Percentiles rank a stretch among this genome's conserved stretches.
These are phyloP conservation scores for Aethes cnicana DNA, from an alignment of 2,888 invertebrate genomes.

Conservation along the genomic window DNA sequence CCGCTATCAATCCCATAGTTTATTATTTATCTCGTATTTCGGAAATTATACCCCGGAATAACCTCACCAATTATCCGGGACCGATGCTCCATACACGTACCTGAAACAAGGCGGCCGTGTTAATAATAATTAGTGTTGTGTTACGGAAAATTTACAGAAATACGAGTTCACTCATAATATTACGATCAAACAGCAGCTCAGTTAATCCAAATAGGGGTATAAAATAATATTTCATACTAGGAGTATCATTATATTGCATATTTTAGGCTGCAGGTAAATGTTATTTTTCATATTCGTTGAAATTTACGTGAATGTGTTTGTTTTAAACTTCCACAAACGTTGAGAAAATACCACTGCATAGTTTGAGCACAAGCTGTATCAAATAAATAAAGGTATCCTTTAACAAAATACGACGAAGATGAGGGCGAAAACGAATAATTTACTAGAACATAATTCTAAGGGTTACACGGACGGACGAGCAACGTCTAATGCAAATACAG, in stretches of 20 bases:
- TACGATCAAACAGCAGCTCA: not conserved
- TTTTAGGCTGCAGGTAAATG: too few relatives aligned
- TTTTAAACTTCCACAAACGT: too few relatives aligned
- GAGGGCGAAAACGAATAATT: constrained; percentile 11
- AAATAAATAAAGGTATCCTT: constrained; percentile 10
- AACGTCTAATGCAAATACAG: not conserved
- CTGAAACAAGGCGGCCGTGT: constrained; percentile 17
- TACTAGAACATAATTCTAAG: constrained; percentile 9
- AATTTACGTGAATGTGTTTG: too few relatives aligned
- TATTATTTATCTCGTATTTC: too few relatives aligned
- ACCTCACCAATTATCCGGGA: constrained; percentile 1
- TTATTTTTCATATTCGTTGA: too few relatives aligned
- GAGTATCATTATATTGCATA: too few relatives aligned
- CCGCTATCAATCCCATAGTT: too few relatives aligned
- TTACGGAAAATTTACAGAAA: not conserved
- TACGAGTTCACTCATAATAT: not conserved
- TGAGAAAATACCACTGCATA: too few relatives aligned
- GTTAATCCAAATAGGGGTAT: too few relatives aligned
- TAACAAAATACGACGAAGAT: constrained; percentile 4
- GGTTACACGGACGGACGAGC: constrained; percentile 1
- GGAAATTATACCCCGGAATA: too few relatives aligned
- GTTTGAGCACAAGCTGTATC: not conserved
- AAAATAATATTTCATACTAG: too few relatives aligned
- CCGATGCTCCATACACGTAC: not conserved
- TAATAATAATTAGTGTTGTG: constrained; percentile 7